Percentiles rank a stretch among this genome's conserved stretches.
phyloP scores from a whole-genome alignment of 2,888 invertebrate species.

The Pollenia angustigena region DNA sequence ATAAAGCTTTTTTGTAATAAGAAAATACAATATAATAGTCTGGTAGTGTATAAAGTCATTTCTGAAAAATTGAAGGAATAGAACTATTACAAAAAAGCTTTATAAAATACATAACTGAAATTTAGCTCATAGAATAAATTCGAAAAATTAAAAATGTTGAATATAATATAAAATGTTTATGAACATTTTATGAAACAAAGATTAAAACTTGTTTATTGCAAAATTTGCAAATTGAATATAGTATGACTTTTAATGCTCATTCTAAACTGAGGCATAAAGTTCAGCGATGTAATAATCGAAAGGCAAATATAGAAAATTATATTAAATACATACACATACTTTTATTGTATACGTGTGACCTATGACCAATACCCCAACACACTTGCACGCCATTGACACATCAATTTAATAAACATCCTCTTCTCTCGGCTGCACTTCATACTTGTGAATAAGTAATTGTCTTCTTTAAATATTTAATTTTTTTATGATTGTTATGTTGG shows the following conservation, averaged over 20 bases:
- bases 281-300: conserved; percentile 47
- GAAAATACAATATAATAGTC: too few relatives aligned
- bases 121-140: too few relatives aligned
- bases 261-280: conserved; percentile 31
- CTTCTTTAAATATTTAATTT: conserved; percentile 15
- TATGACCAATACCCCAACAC: conserved; percentile 52
- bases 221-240: conserved; percentile 9
- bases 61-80: too few relatives aligned
- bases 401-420: conserved; percentile 48
- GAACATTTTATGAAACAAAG: conserved; percentile 4
- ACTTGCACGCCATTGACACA: conserved; percentile 57
- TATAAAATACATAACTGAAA: too few relatives aligned
- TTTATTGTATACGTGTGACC: not conserved
- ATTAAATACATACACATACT: conserved; percentile 30
- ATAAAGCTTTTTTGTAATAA: too few relatives aligned
- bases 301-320: conserved; percentile 45
- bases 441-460: conserved; percentile 1
- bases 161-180: not conserved
- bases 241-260: conserved; percentile 43
- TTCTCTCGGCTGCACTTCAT: not conserved
- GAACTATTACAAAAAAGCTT: too few relatives aligned
- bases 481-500: not conserved
- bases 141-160: too few relatives aligned
- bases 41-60: too few relatives aligned
- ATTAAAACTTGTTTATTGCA: not conserved